These are phyloP conservation scores for Ophraella communa DNA, from an alignment of 2,888 invertebrate species.

Conservation along the genomic window DNA sequence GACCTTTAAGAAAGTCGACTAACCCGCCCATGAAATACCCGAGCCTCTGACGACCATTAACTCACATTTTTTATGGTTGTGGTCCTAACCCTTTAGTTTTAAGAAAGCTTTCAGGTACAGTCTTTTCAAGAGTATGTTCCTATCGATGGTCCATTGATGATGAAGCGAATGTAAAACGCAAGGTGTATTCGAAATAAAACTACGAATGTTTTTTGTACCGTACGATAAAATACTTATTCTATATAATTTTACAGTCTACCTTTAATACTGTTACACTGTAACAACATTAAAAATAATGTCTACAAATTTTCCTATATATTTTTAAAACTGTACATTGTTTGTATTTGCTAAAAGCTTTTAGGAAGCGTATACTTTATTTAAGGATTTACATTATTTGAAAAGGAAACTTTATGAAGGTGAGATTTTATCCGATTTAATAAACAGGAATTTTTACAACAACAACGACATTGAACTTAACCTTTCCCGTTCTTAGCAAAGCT, in stretches of 20 bases:
- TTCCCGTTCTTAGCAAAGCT: not conserved
- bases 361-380: too few relatives aligned
- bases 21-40: constrained; percentile 20
- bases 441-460: too few relatives aligned
- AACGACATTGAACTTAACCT: not conserved
- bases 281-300: not conserved
- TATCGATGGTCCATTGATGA: constrained; percentile 27
- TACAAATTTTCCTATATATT: not conserved
- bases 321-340: not conserved
- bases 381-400: not conserved
- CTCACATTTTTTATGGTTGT: constrained; percentile 52
- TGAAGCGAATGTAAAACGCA: constrained; percentile 1
- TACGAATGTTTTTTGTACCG: not conserved
- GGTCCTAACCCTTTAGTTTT: constrained; percentile 53
- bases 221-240: not conserved
- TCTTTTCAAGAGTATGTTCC: constrained; percentile 26
- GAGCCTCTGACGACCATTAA: constrained; percentile 50
- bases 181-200: constrained; percentile 2
- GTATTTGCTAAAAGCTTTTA: not conserved
- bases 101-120: constrained; percentile 47
- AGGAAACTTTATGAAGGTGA: not conserved
- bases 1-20: not conserved
- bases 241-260: not conserved
- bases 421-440: not conserved
- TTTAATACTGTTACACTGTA: not conserved